Evolutionary conservation across 2,797 vertebrate species (phyloP).

Genomic region (Poeciliopsis infans): DNA sequence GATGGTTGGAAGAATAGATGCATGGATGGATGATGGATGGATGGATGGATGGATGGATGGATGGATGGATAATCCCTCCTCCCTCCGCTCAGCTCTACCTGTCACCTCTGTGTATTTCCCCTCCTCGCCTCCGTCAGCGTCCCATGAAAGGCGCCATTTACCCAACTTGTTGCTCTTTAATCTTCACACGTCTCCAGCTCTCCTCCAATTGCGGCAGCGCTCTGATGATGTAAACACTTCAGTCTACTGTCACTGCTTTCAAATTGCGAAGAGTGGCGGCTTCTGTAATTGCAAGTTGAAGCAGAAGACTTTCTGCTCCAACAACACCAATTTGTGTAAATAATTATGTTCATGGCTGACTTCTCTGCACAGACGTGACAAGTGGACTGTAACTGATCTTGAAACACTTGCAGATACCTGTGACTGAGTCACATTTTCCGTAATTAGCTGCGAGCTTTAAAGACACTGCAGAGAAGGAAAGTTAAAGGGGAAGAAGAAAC

Average conservation of each 20-base stretch:
- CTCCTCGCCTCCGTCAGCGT: constrained; percentile 30
- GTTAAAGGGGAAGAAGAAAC: neutral
- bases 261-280: constrained; percentile 66
- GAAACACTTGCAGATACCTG: constrained; percentile 42
- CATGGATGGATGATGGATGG: neutral
- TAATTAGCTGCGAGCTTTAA: constrained; percentile 64
- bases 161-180: constrained; percentile 46
- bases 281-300: constrained; percentile 69
- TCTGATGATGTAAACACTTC: constrained; percentile 67
- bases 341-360: constrained; percentile 9
- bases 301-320: constrained; percentile 19
- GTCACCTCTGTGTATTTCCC: neutral
- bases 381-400: constrained; percentile 45
- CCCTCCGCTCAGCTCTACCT: neutral
- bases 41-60: no score
- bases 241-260: constrained; percentile 48
- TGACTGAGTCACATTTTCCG: constrained; percentile 45
- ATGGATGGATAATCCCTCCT: neutral
- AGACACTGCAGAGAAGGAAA: constrained; percentile 15
- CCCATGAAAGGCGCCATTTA: constrained; percentile 33
- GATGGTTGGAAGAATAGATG: no score
- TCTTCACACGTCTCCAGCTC: constrained; percentile 47
- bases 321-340: constrained; percentile 15
- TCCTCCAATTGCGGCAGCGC: constrained; percentile 21
- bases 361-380: constrained; percentile 1